Base-by-base conservation (phyloP, 2,888 invertebrate genomes). In the Rhodophaea formosa region DNA sequence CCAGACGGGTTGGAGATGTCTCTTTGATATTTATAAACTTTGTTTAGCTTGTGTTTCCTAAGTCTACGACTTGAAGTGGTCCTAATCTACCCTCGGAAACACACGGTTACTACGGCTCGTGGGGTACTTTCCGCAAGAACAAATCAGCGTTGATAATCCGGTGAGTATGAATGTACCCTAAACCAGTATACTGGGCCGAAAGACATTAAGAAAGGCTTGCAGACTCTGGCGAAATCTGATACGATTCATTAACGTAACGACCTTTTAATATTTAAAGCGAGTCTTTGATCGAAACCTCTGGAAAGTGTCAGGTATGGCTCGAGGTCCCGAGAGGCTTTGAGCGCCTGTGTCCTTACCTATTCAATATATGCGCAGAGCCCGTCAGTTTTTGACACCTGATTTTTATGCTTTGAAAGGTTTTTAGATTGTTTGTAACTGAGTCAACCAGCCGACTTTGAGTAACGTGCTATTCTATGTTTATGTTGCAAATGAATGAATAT, bases 171-270 rank as follows among this genome's bases (percentile, higher is more conserved):
- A 23, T 5, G 23, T 2, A 23, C 5, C 23, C 23, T 23, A 23
- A 23, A 5, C 3, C 23, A 3, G 23, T 23, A 23, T 23, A 23
- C 23, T 23, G 79, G 76, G 70, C 82, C 81, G 70, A 84, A 87
- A 84, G 85, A 80, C 65, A 79, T 81, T 80, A 80, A 81, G 69
- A 74, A 71, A 66, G 62, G 65, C 65, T 66, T 69, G 75, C 70
- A 79, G 80, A 77, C 80, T 84, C 71, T 77, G 79, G 69, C 72
- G 77, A 80, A 86, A 90, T 89, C 91, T 88, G 92, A 92, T 92
- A 92, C 87, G 92, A 88, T 92, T 92, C 91, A 91, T 92, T 92
- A 91, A 80, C 79, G 80, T 86, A 91, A 92, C 84, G 90, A 88
- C 78, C 84, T 88, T 87, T 91, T 88, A 91, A 91, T 91, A 86